Conservation (phyloP, 1,140 invertebrate genomes). For the Orussus abietinus region DNA sequence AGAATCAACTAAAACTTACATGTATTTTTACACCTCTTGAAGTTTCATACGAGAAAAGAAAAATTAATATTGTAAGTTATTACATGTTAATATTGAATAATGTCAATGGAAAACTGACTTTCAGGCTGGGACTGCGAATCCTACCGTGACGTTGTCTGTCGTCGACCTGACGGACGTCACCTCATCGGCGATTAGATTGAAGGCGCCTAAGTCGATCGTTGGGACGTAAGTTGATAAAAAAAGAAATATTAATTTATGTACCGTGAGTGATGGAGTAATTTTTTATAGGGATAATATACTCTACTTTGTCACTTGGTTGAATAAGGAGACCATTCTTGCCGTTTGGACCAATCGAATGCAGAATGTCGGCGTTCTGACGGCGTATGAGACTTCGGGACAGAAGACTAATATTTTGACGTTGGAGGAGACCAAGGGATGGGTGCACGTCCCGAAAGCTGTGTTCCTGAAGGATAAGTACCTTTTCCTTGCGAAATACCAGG, state of each 20-base stretch:
- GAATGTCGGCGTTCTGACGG: constrained; percentile 58
- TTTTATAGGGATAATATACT: constrained; percentile 62
- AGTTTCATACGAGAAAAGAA: no score
- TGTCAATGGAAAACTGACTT: no score
- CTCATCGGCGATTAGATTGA: constrained; percentile 25
- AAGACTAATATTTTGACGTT: constrained; percentile 18
- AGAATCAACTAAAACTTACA: no score
- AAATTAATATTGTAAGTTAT: no score
- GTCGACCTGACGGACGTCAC: constrained; percentile 43
- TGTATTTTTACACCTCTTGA: no score
- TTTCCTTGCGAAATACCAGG: constrained; percentile 43
- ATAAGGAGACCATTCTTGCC: constrained; percentile 60
- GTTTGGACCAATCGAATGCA: constrained; percentile 85
- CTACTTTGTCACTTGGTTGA: constrained; percentile 71
- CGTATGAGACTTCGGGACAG: constrained; percentile 45
- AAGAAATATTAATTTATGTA: constrained; percentile 12
- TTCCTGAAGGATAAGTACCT: constrained; percentile 19
- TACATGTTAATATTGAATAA: no score
- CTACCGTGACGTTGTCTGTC: constrained; percentile 46
- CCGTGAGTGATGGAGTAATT: constrained; percentile 12
- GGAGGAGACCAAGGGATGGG: constrained; percentile 30
- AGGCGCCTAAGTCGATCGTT: constrained; percentile 31
- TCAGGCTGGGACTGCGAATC: constrained; percentile 54
- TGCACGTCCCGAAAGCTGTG: constrained; percentile 19
- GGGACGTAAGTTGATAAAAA: constrained; percentile 33